Conservation (phyloP, 2,888 invertebrate genomes). For the Tromatobia lineatoria region DNA sequence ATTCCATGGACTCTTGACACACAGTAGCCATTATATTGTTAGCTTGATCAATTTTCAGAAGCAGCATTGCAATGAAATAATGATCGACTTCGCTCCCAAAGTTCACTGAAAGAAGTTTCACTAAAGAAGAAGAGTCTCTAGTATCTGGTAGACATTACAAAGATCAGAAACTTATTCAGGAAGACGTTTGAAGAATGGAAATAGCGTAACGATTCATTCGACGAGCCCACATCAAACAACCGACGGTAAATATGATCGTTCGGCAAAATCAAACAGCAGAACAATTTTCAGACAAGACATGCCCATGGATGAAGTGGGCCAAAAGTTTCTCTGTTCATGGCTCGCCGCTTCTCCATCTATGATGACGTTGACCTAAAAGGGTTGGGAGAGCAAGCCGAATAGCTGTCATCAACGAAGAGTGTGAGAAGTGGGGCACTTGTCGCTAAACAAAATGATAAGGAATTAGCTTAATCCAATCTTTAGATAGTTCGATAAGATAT, state of each 20-base stretch:
- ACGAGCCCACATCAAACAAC: background rate
- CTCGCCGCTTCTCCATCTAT: constrained; percentile 11
- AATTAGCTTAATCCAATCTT: too few relatives aligned
- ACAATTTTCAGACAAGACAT: too few relatives aligned
- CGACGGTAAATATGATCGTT: background rate
- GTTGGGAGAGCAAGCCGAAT: background rate
- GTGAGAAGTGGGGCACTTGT: constrained; percentile 7
- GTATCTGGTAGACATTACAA: too few relatives aligned
- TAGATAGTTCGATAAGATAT: too few relatives aligned
- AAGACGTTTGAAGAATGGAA: background rate
- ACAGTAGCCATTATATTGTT: too few relatives aligned
- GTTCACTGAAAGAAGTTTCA: too few relatives aligned
- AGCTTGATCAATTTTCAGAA: too few relatives aligned
- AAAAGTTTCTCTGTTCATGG: background rate
- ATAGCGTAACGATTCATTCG: background rate
- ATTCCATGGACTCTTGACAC: too few relatives aligned
- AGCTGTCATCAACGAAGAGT: background rate
- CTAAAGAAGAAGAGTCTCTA: too few relatives aligned
- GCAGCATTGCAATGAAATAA: too few relatives aligned
- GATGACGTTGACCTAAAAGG: constrained; percentile 16
- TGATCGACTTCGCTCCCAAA: too few relatives aligned
- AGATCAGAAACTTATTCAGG: background rate
- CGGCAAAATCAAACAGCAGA: background rate
- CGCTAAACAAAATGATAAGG: too few relatives aligned
- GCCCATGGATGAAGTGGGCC: background rate